Evolutionary conservation across 2,888 invertebrate species (phyloP).

Genomic region (Harpalus rufipes): DNA sequence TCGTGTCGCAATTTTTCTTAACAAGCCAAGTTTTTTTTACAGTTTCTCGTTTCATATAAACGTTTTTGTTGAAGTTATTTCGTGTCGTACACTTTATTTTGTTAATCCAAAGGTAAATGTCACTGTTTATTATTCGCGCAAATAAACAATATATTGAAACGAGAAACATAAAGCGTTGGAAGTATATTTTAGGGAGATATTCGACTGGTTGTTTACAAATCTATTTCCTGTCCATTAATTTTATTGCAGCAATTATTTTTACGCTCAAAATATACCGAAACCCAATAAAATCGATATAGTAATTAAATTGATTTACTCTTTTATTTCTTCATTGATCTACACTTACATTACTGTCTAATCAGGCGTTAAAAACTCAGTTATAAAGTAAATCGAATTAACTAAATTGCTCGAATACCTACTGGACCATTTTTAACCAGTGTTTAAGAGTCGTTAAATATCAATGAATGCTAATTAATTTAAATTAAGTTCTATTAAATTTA

Average conservation of each 20-base stretch:
- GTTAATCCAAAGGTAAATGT: slow-evolving; percentile 23
- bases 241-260: slow-evolving; percentile 48
- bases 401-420: neutral
- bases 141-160: slow-evolving; percentile 15
- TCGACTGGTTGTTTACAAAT: slow-evolving; percentile 17
- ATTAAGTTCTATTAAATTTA: no score
- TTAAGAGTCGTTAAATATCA: neutral
- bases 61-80: slow-evolving; percentile 50
- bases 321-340: neutral
- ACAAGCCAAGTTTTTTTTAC: slow-evolving; percentile 40
- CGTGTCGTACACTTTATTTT: slow-evolving; percentile 35
- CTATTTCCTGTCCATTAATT: slow-evolving; percentile 48
- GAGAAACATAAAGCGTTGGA: slow-evolving; percentile 2
- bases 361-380: neutral
- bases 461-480: no score
- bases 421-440: neutral
- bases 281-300: neutral
- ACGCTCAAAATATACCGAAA: slow-evolving; percentile 15
- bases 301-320: slow-evolving; percentile 7
- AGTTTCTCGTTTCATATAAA: slow-evolving; percentile 45
- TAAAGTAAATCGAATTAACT: neutral
- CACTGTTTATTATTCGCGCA: slow-evolving; percentile 7
- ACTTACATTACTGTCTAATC: neutral
- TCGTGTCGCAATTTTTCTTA: slow-evolving; percentile 52
- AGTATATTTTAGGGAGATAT: slow-evolving; percentile 15